Conservation (phyloP, 2,797 vertebrate genomes). For the Alca torda region DNA sequence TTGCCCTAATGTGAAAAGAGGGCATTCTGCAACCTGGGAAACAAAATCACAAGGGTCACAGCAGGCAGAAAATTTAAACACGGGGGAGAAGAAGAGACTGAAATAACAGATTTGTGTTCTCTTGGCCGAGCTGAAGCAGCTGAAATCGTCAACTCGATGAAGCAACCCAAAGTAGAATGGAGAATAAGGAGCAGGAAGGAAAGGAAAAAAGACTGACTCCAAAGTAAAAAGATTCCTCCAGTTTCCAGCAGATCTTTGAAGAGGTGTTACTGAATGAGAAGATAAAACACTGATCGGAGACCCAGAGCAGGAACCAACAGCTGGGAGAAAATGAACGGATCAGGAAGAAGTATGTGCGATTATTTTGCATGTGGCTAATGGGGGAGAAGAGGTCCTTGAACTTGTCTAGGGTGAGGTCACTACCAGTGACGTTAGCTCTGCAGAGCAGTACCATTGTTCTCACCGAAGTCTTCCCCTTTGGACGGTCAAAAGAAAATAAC, state of each 20-base stretch:
- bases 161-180: background rate
- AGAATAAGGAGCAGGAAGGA: background rate
- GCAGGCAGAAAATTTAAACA: background rate
- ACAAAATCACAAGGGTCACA: background rate
- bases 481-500: constrained; percentile 34
- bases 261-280: background rate
- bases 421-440: background rate
- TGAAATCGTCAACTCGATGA: background rate
- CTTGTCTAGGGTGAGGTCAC: constrained; percentile 45
- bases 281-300: constrained; percentile 3
- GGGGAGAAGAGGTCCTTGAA: constrained; percentile 52
- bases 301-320: constrained; percentile 38
- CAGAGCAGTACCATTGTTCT: constrained; percentile 47
- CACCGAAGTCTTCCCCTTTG: constrained; percentile 29
- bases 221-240: background rate
- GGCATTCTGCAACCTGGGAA: background rate
- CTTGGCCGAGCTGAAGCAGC: background rate
- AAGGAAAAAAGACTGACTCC: background rate
- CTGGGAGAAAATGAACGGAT: constrained; percentile 10
- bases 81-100: background rate
- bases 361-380: constrained; percentile 19
- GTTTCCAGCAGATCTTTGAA: background rate
- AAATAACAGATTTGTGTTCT: background rate
- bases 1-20: background rate
- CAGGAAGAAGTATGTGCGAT: constrained; percentile 22